Evolutionary conservation across 2,797 vertebrate species (phyloP).

Genomic region (Syndactyla subalaris): DNA sequence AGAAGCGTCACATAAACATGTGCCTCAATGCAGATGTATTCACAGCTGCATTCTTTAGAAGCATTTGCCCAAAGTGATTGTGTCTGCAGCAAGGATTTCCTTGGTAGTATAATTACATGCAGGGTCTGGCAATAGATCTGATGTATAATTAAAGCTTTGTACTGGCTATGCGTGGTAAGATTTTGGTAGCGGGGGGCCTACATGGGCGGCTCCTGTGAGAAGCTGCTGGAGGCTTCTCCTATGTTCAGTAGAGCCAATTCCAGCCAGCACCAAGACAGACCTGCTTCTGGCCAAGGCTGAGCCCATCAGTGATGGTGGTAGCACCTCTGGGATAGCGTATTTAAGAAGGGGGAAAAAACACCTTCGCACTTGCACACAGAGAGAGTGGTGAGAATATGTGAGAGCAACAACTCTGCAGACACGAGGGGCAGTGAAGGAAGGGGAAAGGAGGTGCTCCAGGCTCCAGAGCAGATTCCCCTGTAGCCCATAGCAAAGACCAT

Average conservation of each 20-base stretch:
- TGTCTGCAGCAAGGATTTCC: not conserved
- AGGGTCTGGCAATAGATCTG: not conserved
- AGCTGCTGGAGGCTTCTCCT: not conserved
- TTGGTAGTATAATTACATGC: not conserved
- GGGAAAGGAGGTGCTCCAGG: not conserved
- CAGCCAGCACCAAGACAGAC: not conserved
- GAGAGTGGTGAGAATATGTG: not conserved
- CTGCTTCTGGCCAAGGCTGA: not conserved
- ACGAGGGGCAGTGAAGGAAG: not conserved
- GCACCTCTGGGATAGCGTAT: not conserved
- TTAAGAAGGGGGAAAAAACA: not conserved
- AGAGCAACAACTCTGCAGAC: not conserved
- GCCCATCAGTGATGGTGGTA: fast-evolving
- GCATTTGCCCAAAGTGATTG: not conserved
- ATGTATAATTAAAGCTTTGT: not conserved
- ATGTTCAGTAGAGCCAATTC: not conserved
- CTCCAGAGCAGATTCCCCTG: not conserved
- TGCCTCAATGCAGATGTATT: not conserved
- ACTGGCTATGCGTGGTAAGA: not conserved
- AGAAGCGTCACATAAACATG: not conserved
- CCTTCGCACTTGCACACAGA: not conserved
- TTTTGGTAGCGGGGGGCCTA: not conserved
- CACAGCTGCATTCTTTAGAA: not conserved
- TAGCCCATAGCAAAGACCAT: fast-evolving
- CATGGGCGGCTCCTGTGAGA: not conserved